phyloP scores from a whole-genome alignment of 2,113 vertebrate genomes.

The Dipodomys stephensi region DNA sequence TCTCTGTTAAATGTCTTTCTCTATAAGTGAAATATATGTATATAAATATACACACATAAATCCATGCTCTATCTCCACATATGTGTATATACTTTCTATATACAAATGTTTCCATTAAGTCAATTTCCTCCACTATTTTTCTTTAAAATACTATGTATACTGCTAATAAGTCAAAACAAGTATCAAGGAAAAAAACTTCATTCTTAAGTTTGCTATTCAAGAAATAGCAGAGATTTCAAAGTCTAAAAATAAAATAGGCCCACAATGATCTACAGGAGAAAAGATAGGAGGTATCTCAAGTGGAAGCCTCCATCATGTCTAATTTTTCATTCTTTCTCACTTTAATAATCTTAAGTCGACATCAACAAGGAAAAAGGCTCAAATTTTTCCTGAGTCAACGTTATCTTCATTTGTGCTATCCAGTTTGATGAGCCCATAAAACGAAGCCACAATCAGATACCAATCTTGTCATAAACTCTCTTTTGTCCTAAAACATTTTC shows the following conservation, averaged over 20 bases:
- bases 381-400: conserved; percentile 36
- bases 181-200: conserved; percentile 48
- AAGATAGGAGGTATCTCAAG: background rate
- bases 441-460: conserved; percentile 21
- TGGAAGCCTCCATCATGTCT: background rate
- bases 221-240: conserved; percentile 66
- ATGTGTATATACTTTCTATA: background rate
- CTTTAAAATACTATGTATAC: conserved; percentile 54
- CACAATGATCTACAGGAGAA: background rate
- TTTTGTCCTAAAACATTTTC: conserved; percentile 55
- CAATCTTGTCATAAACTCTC: conserved; percentile 44
- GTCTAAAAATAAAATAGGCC: conserved; percentile 53
- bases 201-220: conserved; percentile 69
- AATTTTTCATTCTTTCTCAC: conserved; percentile 22
- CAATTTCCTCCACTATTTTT: background rate
- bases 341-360: background rate
- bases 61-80: too few relatives aligned
- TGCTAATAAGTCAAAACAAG: conserved; percentile 57
- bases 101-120: background rate
- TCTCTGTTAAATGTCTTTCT: conserved; percentile 29
- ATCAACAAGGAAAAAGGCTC: background rate
- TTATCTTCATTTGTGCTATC: conserved; percentile 15
- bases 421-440: conserved; percentile 2
- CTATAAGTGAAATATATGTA: background rate
- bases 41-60: background rate